Evolutionary conservation across 1,140 invertebrate genomes (phyloP).

Genomic region (Drosophila pandora): DNA sequence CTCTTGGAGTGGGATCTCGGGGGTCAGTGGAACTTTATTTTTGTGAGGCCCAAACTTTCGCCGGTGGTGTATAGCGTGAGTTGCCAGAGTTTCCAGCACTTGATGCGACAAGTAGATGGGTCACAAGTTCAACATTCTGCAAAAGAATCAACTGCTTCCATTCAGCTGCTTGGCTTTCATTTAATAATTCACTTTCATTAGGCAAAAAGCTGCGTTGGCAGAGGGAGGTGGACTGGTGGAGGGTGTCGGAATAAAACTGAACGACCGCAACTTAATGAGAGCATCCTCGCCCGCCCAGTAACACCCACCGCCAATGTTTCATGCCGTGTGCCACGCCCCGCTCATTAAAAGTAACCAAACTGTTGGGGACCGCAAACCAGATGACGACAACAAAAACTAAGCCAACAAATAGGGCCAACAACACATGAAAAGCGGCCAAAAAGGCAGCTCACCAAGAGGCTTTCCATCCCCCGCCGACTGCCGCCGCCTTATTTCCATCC

Average conservation of each 20-base stretch:
- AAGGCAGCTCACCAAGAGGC: slow-evolving; percentile 57
- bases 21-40: slow-evolving; percentile 22
- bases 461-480: slow-evolving; percentile 15
- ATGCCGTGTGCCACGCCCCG: slow-evolving; percentile 53
- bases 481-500: background rate
- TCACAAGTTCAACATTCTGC: slow-evolving; percentile 34
- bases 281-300: slow-evolving; percentile 15
- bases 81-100: slow-evolving; percentile 6
- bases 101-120: slow-evolving; percentile 21
- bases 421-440: slow-evolving; percentile 77
- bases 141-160: slow-evolving; percentile 27
- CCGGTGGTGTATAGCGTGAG: too few species aligned
- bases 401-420: slow-evolving; percentile 40
- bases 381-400: slow-evolving; percentile 60
- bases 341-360: slow-evolving; percentile 79
- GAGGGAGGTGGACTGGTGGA: slow-evolving; percentile 26
- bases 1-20: background rate
- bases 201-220: slow-evolving; percentile 3
- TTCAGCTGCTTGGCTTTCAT: slow-evolving; percentile 43
- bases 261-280: slow-evolving; percentile 78
- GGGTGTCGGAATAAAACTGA: slow-evolving; percentile 65
- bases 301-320: slow-evolving; percentile 24
- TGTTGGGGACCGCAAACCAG: slow-evolving; percentile 68
- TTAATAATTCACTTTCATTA: slow-evolving; percentile 75
- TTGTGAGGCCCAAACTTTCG: background rate